Base-by-base conservation (phyloP, 92 coral and sea anemone genomes). In the Epizoanthus illoricatus region DNA sequence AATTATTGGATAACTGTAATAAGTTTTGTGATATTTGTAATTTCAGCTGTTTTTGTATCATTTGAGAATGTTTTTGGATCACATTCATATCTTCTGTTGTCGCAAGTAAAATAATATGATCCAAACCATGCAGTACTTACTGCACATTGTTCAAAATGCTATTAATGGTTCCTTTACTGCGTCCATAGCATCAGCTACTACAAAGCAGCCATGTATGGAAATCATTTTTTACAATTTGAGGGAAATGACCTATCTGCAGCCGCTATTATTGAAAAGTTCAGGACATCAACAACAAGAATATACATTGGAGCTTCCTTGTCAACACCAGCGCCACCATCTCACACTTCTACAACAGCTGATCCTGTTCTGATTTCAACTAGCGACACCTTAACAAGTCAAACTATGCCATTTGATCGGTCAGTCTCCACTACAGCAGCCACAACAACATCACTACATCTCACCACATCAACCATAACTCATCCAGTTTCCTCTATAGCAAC, bases 171-270 rank as follows among this genome's bases (percentile, higher is more conserved):
- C n/a, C 7, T 61, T 23, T 24, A 3, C 42, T 65, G n/a, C 6
- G 5, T 65, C 5, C 71, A 65, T 10, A 74, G 80, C n/a, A 74
- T 74, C 49, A 57, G 80, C 80, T 74, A 52, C 80, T 74, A 74
- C 49, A 56, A 74, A 36, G 79, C 79, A 54, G 52, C 65, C 1
- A 74, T 55, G 80, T 41, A 74, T 28, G 80, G 79, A 0, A 74
- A 39, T 56, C 79, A 74, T 39, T 56, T 3, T 21, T n/a, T 74
- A 4, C 65, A 74, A 3, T 54, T 56, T 74, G 45, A 54, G 16
- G 49, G 79, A 17, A 56, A 58, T 11, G 13, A 74, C 47, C 65
- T 74, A 9, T 55, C 64, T 0, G 79, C 79, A 54, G 45, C 4
- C 8, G 15, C 59, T 4, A 10, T 74, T 6, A 5, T 74, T 18